These are phyloP conservation scores for Lagopus muta DNA, from an alignment of 2,113 vertebrate genomes.

Conservation along the genomic window DNA sequence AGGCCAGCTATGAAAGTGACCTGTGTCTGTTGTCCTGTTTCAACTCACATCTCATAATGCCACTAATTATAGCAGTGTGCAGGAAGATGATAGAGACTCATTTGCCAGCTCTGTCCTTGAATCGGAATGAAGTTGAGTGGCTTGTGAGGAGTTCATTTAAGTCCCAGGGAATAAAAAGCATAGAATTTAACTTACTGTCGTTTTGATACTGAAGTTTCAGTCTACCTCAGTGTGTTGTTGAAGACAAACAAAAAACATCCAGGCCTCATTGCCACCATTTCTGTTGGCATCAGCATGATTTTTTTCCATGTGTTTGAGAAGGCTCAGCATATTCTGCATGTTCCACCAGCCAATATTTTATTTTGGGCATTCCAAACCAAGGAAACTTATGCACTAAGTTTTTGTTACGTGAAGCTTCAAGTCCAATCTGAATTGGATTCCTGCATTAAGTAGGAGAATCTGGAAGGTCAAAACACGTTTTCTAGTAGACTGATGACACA, in stretches of 20 bases:
- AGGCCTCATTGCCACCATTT: neutral
- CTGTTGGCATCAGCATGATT: neutral
- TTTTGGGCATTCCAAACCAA: neutral
- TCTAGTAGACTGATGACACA: neutral
- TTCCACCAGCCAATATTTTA: neutral
- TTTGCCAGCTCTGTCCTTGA: neutral
- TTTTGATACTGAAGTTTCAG: neutral
- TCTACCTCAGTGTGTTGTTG: neutral
- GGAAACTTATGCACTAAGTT: rapidly evolving
- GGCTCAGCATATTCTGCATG: neutral
- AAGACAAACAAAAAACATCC: neutral
- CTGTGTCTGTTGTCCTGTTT: conserved; percentile 10
- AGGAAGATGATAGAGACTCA: neutral
- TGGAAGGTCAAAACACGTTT: neutral
- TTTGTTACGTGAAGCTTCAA: neutral
- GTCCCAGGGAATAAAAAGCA: neutral
- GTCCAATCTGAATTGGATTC: neutral
- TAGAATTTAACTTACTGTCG: neutral
- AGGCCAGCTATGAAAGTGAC: conserved; percentile 19
- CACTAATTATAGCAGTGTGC: neutral
- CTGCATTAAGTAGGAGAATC: neutral
- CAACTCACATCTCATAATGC: neutral
- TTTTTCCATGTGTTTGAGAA: neutral
- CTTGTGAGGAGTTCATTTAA: neutral
- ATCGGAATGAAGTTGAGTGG: neutral